A percentile compares a stretch with the other conserved stretches of the same genome.
Evolutionary conservation across 1,140 invertebrate species (phyloP).

Genomic region (Aphelenchoides fujianensis): DNA sequence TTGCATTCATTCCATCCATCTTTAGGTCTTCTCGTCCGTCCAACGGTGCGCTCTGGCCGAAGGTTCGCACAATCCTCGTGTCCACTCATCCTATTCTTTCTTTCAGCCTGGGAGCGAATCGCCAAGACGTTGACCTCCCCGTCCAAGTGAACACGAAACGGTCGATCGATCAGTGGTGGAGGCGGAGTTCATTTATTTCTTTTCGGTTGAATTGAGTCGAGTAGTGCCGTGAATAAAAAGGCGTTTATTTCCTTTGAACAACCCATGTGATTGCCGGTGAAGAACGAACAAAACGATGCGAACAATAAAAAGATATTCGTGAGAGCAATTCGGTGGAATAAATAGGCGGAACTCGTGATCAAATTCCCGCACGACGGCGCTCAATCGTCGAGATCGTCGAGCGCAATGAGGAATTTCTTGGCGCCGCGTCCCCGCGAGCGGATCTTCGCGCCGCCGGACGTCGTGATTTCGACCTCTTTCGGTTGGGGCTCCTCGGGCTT

Average conservation of each 20-base stretch:
- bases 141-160: neutral
- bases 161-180: no score
- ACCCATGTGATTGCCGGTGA: no score
- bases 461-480: constrained; percentile 28
- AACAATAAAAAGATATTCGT: no score
- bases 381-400: constrained; percentile 14
- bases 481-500: constrained; percentile 13
- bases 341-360: neutral
- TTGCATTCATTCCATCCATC: no score
- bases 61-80: no score
- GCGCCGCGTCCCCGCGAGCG: constrained; percentile 38
- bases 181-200: neutral
- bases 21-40: constrained; percentile 37
- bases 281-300: no score
- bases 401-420: constrained; percentile 39
- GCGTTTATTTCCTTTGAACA: no score
- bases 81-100: no score
- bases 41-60: constrained; percentile 26
- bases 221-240: constrained; percentile 1
- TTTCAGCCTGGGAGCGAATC: constrained; percentile 20
- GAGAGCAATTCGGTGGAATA: no score
- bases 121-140: constrained; percentile 14
- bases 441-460: constrained; percentile 38
- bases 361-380: neutral
- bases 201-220: no score